Evolutionary conservation across 1,140 invertebrate genomes (phyloP).

Genomic region (Drepana arcuata): DNA sequence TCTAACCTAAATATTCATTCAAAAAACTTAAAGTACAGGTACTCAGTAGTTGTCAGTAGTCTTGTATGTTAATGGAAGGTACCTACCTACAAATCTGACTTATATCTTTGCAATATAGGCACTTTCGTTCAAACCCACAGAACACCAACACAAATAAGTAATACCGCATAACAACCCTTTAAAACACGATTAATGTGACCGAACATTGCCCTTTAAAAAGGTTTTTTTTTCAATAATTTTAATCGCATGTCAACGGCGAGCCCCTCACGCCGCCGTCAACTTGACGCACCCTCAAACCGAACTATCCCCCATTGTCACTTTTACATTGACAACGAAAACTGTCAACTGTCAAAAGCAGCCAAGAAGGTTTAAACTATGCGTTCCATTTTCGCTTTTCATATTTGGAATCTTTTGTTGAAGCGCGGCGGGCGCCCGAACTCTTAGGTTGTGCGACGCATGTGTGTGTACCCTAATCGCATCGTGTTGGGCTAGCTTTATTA

Average conservation of each 20-base stretch:
- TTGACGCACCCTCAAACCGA: constrained; percentile 60
- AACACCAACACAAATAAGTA: no score
- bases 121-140: no score
- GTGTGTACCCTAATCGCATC: no score
- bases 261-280: constrained; percentile 31
- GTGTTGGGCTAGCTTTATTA: neutral
- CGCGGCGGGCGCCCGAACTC: constrained; percentile 26
- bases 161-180: constrained; percentile 25
- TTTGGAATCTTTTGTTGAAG: constrained; percentile 38
- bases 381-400: constrained; percentile 57
- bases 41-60: no score
- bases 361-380: constrained; percentile 67
- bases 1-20: no score
- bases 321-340: constrained; percentile 60
- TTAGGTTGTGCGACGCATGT: constrained; percentile 8
- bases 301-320: constrained; percentile 51
- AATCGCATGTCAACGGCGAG: constrained; percentile 52
- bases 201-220: constrained; percentile 30
- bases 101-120: no score
- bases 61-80: no score
- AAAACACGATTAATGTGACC: constrained; percentile 19
- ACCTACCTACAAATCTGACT: no score
- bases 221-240: constrained; percentile 61
- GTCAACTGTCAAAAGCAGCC: constrained; percentile 68
- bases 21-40: no score